Conservation (phyloP, 2,797 vertebrate genomes). For the Synanceia verrucosa region DNA sequence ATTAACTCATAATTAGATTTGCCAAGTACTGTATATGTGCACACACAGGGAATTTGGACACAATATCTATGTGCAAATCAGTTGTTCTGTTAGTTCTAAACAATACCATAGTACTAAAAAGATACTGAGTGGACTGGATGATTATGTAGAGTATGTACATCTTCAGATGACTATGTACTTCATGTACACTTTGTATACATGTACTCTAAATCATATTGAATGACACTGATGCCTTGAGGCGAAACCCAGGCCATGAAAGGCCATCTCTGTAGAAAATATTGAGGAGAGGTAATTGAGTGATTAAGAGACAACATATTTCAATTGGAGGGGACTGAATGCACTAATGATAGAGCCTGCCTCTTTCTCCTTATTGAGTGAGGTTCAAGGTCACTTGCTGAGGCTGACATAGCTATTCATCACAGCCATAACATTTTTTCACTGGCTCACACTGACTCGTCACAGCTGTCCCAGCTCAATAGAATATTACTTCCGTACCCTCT, state of each 20-base stretch:
- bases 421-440: constrained; percentile 40
- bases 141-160: background rate
- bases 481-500: constrained; percentile 42
- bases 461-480: constrained; percentile 28
- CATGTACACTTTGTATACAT: background rate
- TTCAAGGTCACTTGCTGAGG: constrained; percentile 48
- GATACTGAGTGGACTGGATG: background rate
- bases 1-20: no score
- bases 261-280: constrained; percentile 43
- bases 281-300: constrained; percentile 48
- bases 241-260: constrained; percentile 20
- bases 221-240: constrained; percentile 12
- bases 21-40: no score
- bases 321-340: constrained; percentile 41
- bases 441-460: constrained; percentile 35
- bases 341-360: constrained; percentile 31
- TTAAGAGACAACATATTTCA: constrained; percentile 55
- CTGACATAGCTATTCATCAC: constrained; percentile 52
- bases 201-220: constrained; percentile 2
- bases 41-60: no score
- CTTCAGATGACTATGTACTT: background rate
- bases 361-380: constrained; percentile 38
- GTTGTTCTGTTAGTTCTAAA: no score
- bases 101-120: background rate
- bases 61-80: no score